Conservation (phyloP, 2,888 invertebrate species). For the Parnassius orleans region DNA sequence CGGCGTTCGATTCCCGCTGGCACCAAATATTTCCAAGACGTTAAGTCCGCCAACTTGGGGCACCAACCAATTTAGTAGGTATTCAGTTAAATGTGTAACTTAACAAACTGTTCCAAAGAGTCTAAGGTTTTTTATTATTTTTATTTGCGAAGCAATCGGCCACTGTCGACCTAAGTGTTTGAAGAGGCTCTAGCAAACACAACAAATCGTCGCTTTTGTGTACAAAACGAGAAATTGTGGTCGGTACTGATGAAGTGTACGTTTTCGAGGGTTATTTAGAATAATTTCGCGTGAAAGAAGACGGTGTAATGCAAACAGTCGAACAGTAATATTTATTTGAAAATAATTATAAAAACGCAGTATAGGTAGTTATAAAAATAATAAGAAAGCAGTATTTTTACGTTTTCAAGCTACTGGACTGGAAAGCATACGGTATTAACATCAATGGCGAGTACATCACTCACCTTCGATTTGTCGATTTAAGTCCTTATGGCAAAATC, state of each 20-base stretch:
- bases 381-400: no score
- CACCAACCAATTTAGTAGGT: neutral
- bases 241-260: neutral
- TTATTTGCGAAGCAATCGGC: constrained; percentile 68
- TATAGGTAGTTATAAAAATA: no score
- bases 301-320: neutral
- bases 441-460: no score
- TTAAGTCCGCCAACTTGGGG: no score
- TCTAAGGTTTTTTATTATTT: constrained; percentile 55
- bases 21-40: no score
- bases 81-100: neutral
- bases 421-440: no score
- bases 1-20: no score
- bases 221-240: constrained; percentile 11
- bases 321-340: no score
- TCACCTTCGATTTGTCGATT: no score
- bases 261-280: constrained; percentile 6
- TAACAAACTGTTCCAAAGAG: constrained; percentile 4
- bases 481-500: no score
- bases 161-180: constrained; percentile 37
- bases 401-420: no score
- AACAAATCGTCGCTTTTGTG: constrained; percentile 44
- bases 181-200: constrained; percentile 43
- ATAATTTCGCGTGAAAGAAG: neutral
- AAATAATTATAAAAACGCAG: no score